Evolutionary conservation across 2,113 vertebrate genomes (phyloP), one percentile per base, ranked within the genome.

Genomic region (Brachionichthys hirsutus): DNA sequence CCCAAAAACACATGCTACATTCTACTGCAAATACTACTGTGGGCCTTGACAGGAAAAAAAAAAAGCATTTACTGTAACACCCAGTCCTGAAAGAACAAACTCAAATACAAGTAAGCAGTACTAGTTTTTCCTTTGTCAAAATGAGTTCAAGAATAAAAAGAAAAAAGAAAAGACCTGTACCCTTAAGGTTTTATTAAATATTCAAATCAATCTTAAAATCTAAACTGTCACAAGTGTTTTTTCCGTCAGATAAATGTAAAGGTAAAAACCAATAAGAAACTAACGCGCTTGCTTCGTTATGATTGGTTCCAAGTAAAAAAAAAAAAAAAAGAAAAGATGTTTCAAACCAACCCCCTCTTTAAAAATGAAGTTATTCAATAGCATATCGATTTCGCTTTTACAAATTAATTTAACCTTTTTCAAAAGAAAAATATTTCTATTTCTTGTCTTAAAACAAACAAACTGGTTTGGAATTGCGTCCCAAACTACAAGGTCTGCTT

Each of bases 251-350:
- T 69, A 48, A 74, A 24, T 65, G 46, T 57, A 72, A 65, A 73
- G 59, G 61, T 66, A 57, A 46, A 12, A 45, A 60, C 55, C 12
- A 2, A 24, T 42, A 69, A 73, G 60, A 30, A 30, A 30, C 1
- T 30, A 30, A 82, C 45, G 12, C 7, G 19, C 44, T 52, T 58
- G 68, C 43, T 63, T 71, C 2, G 52, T 43, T 51, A 54, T 63
- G 15, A 82, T 81, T 62, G 49, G 15, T 78, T 17, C 77, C 51
- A 80, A 84, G 77, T 73, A 67, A 77, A 60, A 73, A 55, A 44
- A 72, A 46, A 54, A 56, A 76, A 72, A 46, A 54, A 56, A 76
- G 22, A n/a, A n/a, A n/a, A n/a, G n/a, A n/a, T n/a, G n/a, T n/a
- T n/a, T n/a, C 53, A 71, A 81, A 78, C 55, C 73, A 82, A 69